phyloP scores from a whole-genome alignment of 2,888 invertebrate genomes.

The Ametastegia equiseti region DNA sequence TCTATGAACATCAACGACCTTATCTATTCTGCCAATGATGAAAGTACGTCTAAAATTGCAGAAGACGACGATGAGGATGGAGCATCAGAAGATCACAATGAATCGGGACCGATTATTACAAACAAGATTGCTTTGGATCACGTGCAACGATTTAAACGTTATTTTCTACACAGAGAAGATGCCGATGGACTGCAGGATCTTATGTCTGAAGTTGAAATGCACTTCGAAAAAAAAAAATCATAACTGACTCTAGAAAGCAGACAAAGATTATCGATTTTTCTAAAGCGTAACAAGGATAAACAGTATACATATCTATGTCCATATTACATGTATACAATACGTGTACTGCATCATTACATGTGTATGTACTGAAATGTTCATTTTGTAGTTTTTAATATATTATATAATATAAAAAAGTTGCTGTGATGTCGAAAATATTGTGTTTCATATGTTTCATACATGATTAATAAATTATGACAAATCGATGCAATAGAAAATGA shows the following conservation, averaged over 20 bases:
- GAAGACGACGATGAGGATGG: constrained; percentile 27
- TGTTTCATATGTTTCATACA: no score
- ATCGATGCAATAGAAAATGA: no score
- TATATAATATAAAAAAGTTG: no score
- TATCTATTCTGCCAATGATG: constrained; percentile 21
- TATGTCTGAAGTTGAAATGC: constrained; percentile 28
- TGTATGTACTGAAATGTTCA: no score
- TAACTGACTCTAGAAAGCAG: constrained; percentile 11
- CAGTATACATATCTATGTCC: no score
- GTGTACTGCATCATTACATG: no score
- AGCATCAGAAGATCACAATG: constrained; percentile 17
- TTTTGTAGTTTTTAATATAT: no score
- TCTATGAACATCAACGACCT: constrained; percentile 5
- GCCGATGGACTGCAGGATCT: constrained; percentile 16
- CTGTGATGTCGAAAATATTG: no score
- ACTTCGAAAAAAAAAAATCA: constrained; percentile 2
- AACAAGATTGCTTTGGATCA: constrained; percentile 23
- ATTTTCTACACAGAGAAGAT: constrained; percentile 26
- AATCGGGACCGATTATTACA: constrained; percentile 7
- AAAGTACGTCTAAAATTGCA: constrained; percentile 15
- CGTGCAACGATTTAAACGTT: constrained; percentile 19
- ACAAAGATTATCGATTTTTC: constrained; percentile 18
- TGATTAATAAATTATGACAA: no score
- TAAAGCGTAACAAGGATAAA: constrained; percentile 1
- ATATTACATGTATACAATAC: no score